A percentile compares a stretch with the other conserved stretches of the same genome.
phyloP scores from a whole-genome alignment of 2,888 invertebrate species.

The Drosophila infuscata region DNA sequence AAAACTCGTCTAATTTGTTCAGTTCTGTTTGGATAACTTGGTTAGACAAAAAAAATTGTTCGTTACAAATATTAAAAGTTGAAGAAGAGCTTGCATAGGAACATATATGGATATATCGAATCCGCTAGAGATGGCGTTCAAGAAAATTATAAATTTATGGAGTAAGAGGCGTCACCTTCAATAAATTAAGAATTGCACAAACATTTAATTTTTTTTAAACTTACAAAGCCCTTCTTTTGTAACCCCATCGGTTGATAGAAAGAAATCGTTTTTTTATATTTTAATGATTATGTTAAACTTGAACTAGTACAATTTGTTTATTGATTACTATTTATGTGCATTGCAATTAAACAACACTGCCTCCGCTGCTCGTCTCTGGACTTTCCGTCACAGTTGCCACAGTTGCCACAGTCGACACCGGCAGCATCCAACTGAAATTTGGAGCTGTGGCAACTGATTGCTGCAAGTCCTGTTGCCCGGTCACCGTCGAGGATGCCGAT shows the following conservation, averaged over 20 bases:
- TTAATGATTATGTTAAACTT: slow-evolving; percentile 55
- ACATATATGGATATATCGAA: neutral
- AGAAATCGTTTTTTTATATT: neutral
- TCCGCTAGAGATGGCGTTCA: neutral
- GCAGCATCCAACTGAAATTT: slow-evolving; percentile 61
- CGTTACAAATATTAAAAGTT: neutral
- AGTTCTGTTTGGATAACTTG: neutral
- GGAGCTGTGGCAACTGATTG: slow-evolving; percentile 23
- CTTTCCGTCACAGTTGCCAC: slow-evolving; percentile 1
- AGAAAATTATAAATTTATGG: neutral
- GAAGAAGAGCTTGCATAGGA: neutral
- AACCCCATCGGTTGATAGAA: neutral
- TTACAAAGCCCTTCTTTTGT: neutral
- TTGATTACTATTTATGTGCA: slow-evolving; percentile 41
- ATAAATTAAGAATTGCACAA: too few species aligned
- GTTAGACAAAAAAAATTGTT: too few species aligned
- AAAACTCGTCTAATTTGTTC: too few species aligned
- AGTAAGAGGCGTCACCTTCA: too few species aligned
- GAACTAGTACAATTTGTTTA: slow-evolving; percentile 54
- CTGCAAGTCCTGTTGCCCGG: slow-evolving; percentile 35
- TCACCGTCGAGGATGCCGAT: slow-evolving; percentile 19
- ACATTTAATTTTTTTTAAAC: too few species aligned
- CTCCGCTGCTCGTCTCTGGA: slow-evolving; percentile 9
- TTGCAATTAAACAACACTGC: slow-evolving; percentile 54
- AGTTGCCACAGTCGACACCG: slow-evolving; percentile 25